Evolutionary conservation across 1,140 invertebrate species (phyloP).

Genomic region (Brachionus angularis): DNA sequence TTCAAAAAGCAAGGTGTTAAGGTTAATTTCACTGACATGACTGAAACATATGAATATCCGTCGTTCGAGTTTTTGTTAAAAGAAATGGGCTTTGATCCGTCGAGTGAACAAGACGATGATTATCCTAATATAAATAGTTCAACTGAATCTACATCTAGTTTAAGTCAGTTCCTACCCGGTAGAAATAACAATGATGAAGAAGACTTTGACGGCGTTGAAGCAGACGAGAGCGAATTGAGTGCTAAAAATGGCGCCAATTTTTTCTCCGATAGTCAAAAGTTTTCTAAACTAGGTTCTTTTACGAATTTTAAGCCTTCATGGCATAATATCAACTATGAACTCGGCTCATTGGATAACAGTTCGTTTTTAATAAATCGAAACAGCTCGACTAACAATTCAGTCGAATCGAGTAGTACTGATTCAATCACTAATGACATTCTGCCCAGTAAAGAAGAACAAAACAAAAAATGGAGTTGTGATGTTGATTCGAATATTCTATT

Average conservation of each 20-base stretch:
- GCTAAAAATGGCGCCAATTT: background rate
- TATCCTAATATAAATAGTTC: background rate
- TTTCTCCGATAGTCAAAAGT: constrained; percentile 7
- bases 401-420: constrained; percentile 10
- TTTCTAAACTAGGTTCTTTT: constrained; percentile 32
- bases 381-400: background rate
- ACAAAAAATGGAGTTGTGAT: constrained; percentile 39
- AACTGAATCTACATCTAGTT: constrained; percentile 15
- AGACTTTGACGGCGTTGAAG: background rate
- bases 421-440: constrained; percentile 39
- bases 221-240: background rate
- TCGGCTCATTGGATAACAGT: background rate
- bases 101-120: constrained; percentile 14
- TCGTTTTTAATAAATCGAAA: background rate
- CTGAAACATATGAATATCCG: constrained; percentile 40
- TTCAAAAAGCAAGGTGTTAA: background rate
- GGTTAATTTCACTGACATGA: constrained; percentile 33
- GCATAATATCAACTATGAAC: constrained; percentile 35
- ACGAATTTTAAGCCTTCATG: constrained; percentile 42
- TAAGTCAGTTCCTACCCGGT: constrained; percentile 39
- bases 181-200: constrained; percentile 7
- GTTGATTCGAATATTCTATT: constrained; percentile 43
- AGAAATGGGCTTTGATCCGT: constrained; percentile 37
- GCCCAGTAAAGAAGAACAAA: constrained; percentile 12
- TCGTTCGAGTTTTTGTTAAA: constrained; percentile 29